A percentile compares a stretch with the other conserved stretches of the same genome.
These are phyloP conservation scores for Oedothorax gibbosus DNA, from an alignment of 1,140 invertebrate genomes.

Conservation along the genomic window DNA sequence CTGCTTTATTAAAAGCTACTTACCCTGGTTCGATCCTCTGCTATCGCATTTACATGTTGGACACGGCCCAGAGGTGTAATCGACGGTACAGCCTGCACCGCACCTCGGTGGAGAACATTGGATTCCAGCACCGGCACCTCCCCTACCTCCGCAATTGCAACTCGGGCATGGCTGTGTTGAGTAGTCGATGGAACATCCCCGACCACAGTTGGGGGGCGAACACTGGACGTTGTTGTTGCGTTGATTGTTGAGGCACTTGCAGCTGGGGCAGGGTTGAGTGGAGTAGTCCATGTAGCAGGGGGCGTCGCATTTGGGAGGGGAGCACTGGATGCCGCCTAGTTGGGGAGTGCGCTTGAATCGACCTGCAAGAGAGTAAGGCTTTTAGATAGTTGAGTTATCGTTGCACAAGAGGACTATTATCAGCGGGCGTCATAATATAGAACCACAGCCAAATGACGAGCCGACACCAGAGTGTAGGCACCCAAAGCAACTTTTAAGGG, in stretches of 20 bases:
- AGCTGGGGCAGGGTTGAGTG: not conserved
- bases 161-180: constrained; percentile 12
- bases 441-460: no score
- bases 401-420: no score
- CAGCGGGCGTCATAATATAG: no score
- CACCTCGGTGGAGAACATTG: constrained; percentile 14
- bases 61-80: not conserved
- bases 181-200: constrained; percentile 1
- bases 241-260: not conserved
- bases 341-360: not conserved
- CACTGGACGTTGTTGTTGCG: not conserved
- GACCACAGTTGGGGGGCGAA: not conserved
- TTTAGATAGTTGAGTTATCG: not conserved
- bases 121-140: not conserved
- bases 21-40: not conserved
- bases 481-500: no score
- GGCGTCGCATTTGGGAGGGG: not conserved
- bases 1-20: no score
- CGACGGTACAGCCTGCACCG: not conserved
- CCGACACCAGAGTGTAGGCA: no score
- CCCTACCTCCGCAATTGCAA: constrained; percentile 3
- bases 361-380: not conserved
- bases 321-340: not conserved
- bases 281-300: constrained; percentile 5
- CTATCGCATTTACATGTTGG: constrained; percentile 5